Percentiles rank a stretch among this genome's conserved stretches.
These are phyloP conservation scores for Paraescarpia echinospica DNA, from an alignment of 1,140 invertebrate species.

Conservation along the genomic window DNA sequence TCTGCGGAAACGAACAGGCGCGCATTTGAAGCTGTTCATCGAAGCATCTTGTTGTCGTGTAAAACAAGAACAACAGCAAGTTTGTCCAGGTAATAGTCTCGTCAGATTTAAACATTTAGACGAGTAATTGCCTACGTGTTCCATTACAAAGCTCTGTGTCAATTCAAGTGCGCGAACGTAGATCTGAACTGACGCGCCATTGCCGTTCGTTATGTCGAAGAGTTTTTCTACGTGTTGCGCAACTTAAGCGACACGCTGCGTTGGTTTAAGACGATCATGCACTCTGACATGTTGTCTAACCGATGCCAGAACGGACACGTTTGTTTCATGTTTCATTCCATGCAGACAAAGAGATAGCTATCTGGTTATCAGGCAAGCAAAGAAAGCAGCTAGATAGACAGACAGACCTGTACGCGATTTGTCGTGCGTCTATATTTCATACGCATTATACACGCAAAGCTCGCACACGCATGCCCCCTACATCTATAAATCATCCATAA, in stretches of 20 bases:
- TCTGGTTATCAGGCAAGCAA: background rate
- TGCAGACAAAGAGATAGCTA: background rate
- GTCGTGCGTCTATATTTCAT: background rate
- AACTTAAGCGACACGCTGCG: background rate
- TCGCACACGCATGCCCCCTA: too few species aligned
- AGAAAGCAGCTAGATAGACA: background rate
- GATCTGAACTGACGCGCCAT: background rate
- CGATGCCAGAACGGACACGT: background rate
- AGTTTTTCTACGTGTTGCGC: background rate
- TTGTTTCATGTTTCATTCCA: slow-evolving; percentile 1
- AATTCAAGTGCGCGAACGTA: background rate
- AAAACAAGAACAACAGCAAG: background rate
- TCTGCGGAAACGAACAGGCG: background rate
- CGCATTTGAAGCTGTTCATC: background rate
- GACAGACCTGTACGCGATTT: background rate
- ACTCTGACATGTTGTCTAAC: background rate
- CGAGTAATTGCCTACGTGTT: background rate
- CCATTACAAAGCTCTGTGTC: background rate
- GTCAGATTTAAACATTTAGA: background rate
- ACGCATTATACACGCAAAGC: too few species aligned
- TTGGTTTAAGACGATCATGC: background rate
- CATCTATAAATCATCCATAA: too few species aligned
- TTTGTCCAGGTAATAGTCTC: background rate
- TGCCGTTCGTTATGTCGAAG: background rate
- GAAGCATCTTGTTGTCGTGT: background rate